phyloP scores from a whole-genome alignment of 2,888 invertebrate genomes.

The Trissolcus japonicus region DNA sequence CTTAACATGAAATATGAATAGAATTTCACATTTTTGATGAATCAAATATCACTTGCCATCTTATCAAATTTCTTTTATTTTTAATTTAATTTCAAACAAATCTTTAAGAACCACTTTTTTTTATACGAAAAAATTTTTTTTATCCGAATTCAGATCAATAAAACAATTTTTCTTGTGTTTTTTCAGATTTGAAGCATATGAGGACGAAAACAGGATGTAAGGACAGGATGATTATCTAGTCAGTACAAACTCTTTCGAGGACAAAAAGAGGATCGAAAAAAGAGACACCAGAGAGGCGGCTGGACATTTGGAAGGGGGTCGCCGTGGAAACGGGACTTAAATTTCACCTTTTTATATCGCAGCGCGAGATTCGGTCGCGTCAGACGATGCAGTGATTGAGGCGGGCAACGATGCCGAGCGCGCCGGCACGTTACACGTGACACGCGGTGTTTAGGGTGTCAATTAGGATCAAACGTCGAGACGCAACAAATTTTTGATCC shows the following conservation, averaged over 20 bases:
- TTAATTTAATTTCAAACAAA: no score
- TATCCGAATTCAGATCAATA: no score
- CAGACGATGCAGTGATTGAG: conserved; percentile 52
- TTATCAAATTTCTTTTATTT: no score
- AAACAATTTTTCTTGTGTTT: no score
- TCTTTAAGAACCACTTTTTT: no score
- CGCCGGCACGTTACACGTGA: conserved; percentile 36
- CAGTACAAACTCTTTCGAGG: conserved; percentile 14
- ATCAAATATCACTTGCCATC: no score
- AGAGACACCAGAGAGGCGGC: conserved; percentile 31
- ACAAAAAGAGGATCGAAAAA: conserved; percentile 30
- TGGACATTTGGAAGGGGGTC: conserved; percentile 46
- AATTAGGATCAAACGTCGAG: background rate
- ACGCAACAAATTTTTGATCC: no score
- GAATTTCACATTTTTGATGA: no score
- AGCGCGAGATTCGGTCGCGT: conserved; percentile 51
- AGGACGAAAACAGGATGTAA: conserved; percentile 8
- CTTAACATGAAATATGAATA: no score
- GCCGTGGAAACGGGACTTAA: conserved; percentile 56
- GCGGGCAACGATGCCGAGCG: conserved; percentile 39
- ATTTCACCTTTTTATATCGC: conserved; percentile 52
- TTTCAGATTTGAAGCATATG: no score
- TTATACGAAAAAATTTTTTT: no score
- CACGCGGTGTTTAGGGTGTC: conserved; percentile 8
- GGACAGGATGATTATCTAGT: conserved; percentile 16